Evolutionary conservation across 1,140 invertebrate species (phyloP).

Genomic region (Bombus superbus): DNA sequence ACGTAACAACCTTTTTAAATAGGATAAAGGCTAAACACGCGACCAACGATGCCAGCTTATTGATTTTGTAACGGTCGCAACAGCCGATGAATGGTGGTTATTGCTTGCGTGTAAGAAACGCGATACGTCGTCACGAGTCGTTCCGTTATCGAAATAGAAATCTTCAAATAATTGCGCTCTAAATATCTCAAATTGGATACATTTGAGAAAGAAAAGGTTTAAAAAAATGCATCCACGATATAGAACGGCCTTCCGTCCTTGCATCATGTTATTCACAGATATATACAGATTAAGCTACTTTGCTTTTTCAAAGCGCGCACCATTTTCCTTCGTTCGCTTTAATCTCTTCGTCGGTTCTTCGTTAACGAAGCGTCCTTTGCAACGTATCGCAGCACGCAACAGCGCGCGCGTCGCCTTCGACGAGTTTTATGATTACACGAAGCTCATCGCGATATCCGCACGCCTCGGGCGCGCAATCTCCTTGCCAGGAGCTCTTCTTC

Average conservation of each 20-base stretch:
- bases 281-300: too few species aligned
- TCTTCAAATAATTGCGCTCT: background rate
- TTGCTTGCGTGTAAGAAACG: background rate
- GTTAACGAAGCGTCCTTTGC: constrained; percentile 20
- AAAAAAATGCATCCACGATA: background rate
- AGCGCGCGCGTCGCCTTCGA: background rate
- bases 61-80: background rate
- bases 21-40: background rate
- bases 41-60: constrained; percentile 4
- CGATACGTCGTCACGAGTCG: background rate
- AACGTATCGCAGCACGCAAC: constrained; percentile 3
- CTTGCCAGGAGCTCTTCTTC: background rate
- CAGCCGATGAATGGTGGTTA: background rate
- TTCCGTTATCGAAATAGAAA: background rate
- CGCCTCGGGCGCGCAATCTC: background rate
- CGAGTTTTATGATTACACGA: constrained; percentile 36
- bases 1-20: constrained; percentile 5
- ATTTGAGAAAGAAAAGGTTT: background rate
- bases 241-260: background rate
- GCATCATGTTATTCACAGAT: background rate
- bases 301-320: background rate
- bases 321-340: background rate
- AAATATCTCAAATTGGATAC: background rate
- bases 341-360: background rate
- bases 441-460: constrained; percentile 6